These are phyloP conservation scores for Pseudopodoces humilis DNA, from an alignment of 2,113 vertebrate genomes.

Conservation along the genomic window DNA sequence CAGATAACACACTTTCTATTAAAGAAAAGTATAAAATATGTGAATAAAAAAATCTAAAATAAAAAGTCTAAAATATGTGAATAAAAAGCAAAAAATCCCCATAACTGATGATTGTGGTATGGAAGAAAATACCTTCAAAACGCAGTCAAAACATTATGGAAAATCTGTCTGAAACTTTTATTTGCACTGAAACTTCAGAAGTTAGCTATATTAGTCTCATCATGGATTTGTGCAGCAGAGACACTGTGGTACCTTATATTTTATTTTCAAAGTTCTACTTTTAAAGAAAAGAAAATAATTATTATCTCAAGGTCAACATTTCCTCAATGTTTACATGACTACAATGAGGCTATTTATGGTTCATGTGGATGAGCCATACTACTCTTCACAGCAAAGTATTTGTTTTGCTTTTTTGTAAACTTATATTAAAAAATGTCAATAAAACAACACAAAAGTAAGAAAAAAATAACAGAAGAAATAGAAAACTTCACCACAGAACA, in stretches of 20 bases:
- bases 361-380: neutral
- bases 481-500: neutral
- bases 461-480: neutral
- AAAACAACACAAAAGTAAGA: neutral
- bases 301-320: neutral
- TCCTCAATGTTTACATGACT: neutral
- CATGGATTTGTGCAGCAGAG: neutral
- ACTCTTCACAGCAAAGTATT: neutral
- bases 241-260: neutral
- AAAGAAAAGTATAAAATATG: neutral
- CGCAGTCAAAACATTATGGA: neutral
- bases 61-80: neutral
- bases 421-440: slow-evolving; percentile 14
- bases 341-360: neutral
- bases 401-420: neutral
- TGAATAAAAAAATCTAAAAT: neutral
- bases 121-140: neutral
- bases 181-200: neutral
- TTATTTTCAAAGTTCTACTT: neutral
- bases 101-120: fast-evolving
- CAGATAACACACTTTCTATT: neutral
- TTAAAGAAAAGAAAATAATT: neutral
- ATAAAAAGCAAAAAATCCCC: neutral
- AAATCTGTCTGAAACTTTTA: neutral
- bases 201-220: neutral